Evolutionary conservation across 2,888 invertebrate species (phyloP).

Genomic region (Drosophila eohydei): DNA sequence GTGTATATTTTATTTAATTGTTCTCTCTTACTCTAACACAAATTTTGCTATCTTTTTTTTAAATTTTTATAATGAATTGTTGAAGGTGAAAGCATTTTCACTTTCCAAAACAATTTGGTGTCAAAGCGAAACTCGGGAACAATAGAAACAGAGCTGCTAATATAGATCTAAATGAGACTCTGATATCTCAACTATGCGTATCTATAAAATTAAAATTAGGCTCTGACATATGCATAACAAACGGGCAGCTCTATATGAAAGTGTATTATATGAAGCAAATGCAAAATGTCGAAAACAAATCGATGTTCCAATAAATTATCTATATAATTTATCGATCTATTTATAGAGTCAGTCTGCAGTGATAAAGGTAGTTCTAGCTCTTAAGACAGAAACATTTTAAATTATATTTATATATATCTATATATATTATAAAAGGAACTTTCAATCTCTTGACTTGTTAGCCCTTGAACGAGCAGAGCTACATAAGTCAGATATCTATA

Average conservation of each 20-base stretch:
- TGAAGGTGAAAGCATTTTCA: conserved; percentile 83
- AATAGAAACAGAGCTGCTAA: conserved; percentile 56
- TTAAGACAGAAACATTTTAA: neutral
- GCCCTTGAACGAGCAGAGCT: too few species aligned
- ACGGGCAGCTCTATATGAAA: neutral
- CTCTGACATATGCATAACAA: neutral
- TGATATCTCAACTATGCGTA: conserved; percentile 9
- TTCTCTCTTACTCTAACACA: conserved; percentile 46
- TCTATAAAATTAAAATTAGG: neutral
- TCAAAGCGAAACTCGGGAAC: conserved; percentile 70
- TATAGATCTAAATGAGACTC: conserved; percentile 38
- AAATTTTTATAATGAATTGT: conserved; percentile 64
- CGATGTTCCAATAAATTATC: neutral
- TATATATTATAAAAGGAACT: too few species aligned
- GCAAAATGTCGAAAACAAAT: too few species aligned
- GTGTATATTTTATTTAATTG: conserved; percentile 60
- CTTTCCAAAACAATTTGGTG: conserved; percentile 79
- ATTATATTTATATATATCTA: too few species aligned
- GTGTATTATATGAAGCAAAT: neutral
- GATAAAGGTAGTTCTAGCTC: neutral
- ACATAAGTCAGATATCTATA: too few species aligned
- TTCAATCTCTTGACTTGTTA: too few species aligned
- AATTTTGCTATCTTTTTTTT: conserved; percentile 39
- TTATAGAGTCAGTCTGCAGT: neutral
- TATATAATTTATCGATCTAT: neutral